Base-by-base conservation (phyloP, 2,113 vertebrate species). In the Siniperca knerii region DNA sequence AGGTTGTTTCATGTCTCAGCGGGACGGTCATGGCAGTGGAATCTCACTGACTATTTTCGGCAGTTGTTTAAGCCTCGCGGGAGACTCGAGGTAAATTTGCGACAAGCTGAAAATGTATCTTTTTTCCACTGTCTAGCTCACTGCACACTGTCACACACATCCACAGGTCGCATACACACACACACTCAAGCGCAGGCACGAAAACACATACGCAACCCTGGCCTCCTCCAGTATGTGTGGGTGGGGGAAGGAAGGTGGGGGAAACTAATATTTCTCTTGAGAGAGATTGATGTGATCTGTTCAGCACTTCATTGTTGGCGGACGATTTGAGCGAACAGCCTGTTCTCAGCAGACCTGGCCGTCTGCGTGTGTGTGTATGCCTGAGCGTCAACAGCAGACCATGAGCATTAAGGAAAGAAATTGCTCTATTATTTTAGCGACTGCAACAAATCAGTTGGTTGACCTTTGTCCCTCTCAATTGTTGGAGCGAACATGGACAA, bases 241-340 rank as follows among this genome's bases (percentile, higher is more conserved):
- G 78, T 77, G 88, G 70, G 79, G 67, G 79, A 33, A 44, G 67
- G 79, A 83, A 69, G 73, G 79, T 78, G 86, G 77, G 87, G 90
- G 83, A 85, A 91, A 92, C 72, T 93, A 92, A 93, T 94, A 94
- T 95, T 95, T 95, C 92, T 94, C 87, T 83, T 90, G 90, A 92
- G 90, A 85, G 89, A 95, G 95, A 95, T 96, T 95, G 93, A 96
- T 95, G 93, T 88, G 88, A 94, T 95, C 93, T 94, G 91, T 87
- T 94, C 85, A 72, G 90, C 89, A 87, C 90, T 93, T 94, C 89
- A 89, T 90, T 93, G 92, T 95, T 91, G 90, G 89, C 83, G 83
- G 92, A 93, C 87, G 84, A 94, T 94, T 93, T 91, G 93, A 94
- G 90, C 83, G 86, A 95, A 94, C 93, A 90, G 94, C 88, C 89